Evolutionary conservation across 2,797 vertebrate genomes (phyloP).

Genomic region (Hemibagrus guttatus): DNA sequence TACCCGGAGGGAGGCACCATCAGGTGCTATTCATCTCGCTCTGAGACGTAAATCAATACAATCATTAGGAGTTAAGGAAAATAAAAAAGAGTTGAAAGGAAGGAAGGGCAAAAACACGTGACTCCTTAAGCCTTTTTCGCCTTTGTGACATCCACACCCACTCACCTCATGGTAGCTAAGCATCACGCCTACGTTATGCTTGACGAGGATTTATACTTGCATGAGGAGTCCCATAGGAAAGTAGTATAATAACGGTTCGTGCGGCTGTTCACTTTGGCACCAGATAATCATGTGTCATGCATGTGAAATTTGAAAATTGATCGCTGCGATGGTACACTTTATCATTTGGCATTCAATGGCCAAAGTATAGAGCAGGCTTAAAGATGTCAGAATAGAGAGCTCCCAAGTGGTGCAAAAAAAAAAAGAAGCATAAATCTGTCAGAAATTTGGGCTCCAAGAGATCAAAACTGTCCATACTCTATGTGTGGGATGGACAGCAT

Average conservation of each 20-base stretch:
- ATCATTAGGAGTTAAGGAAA: conserved; percentile 19
- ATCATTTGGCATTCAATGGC: not conserved
- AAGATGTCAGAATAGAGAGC: not conserved
- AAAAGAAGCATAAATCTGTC: not conserved
- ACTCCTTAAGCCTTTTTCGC: not conserved
- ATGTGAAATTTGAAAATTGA: not conserved
- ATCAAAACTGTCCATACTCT: not conserved
- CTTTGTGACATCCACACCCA: not conserved
- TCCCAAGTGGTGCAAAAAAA: not conserved
- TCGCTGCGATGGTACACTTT: not conserved
- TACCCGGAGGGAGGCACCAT: not conserved
- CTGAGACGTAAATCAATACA: conserved; percentile 23
- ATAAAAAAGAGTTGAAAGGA: conserved; percentile 3
- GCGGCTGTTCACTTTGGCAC: not conserved
- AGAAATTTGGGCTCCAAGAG: not conserved
- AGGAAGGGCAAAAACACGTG: not conserved
- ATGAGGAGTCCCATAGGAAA: not conserved
- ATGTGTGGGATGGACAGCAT: not conserved
- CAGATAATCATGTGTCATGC: not conserved
- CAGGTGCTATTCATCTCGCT: conserved; percentile 29
- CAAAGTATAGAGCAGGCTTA: not conserved
- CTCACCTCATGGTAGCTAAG: not conserved
- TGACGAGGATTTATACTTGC: not conserved
- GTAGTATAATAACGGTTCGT: not conserved
- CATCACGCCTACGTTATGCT: not conserved